A percentile compares a stretch with the other conserved stretches of the same genome.
Evolutionary conservation across 1,140 invertebrate species (phyloP).

Genomic region (Drosophila arizonae): DNA sequence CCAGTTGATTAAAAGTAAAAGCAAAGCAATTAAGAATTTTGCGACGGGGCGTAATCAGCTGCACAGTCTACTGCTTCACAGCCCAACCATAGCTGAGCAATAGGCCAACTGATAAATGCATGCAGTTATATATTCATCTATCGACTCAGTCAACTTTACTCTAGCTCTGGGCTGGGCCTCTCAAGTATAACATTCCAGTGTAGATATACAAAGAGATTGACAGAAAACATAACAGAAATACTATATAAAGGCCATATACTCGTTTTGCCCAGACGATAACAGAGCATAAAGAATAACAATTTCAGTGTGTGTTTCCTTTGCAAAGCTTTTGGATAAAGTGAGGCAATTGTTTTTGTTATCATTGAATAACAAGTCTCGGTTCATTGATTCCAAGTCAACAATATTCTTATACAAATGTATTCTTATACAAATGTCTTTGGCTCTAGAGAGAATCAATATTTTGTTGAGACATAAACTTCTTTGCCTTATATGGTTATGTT

Average conservation of each 20-base stretch:
- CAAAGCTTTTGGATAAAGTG: neutral
- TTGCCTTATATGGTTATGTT: constrained; percentile 72
- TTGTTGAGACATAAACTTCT: neutral
- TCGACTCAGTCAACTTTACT: no score
- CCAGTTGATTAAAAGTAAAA: neutral
- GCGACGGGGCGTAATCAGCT: neutral
- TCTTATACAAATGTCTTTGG: neutral
- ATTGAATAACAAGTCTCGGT: neutral
- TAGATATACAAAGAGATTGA: no score
- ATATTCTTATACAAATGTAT: neutral
- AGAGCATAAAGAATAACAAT: neutral
- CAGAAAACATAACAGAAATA: no score
- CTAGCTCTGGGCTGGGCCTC: no score
- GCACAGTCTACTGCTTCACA: neutral
- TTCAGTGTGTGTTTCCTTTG: neutral
- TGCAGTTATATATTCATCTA: no score
- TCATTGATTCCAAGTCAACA: constrained; percentile 13
- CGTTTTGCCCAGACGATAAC: neutral
- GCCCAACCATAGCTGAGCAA: neutral
- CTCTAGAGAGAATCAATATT: constrained; percentile 1
- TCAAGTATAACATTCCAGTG: no score
- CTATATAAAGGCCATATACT: neutral
- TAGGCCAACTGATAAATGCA: no score
- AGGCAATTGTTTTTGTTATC: constrained; percentile 1
- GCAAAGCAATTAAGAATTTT: neutral